Evolutionary conservation across 2,888 invertebrate genomes (phyloP).

Genomic region (Acronicta psi): DNA sequence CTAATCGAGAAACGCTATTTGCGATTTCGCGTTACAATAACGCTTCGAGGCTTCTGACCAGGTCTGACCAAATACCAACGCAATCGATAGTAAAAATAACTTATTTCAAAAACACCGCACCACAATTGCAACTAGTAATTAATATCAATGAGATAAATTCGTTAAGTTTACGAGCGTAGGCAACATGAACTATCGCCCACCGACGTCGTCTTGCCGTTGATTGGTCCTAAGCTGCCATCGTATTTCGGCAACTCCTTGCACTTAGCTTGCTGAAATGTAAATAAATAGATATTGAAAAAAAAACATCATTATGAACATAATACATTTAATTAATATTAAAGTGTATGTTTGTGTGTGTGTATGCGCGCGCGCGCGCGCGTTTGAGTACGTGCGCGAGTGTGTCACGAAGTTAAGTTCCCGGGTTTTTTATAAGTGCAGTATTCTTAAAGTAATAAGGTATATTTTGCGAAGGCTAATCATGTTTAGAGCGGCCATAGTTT

Average conservation of each 20-base stretch:
- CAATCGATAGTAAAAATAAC: constrained; percentile 4
- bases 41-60: not conserved
- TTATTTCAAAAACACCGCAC: constrained; percentile 48
- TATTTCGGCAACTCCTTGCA: constrained; percentile 94
- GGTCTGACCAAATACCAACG: constrained; percentile 1
- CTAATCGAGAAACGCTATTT: not conserved
- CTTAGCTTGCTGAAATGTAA: constrained; percentile 93
- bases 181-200: constrained; percentile 92
- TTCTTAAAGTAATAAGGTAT: no score
- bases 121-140: constrained; percentile 59
- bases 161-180: constrained; percentile 72
- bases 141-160: constrained; percentile 73
- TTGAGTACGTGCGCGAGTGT: no score
- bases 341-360: no score
- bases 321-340: no score
- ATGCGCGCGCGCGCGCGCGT: no score
- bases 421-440: no score
- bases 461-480: no score
- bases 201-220: constrained; percentile 92
- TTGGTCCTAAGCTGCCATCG: constrained; percentile 91
- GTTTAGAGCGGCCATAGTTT: no score
- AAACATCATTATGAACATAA: no score
- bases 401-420: no score
- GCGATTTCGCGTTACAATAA: not conserved
- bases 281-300: not conserved